Evolutionary conservation across 2,888 invertebrate species (phyloP), one percentile per base, ranked within the genome.

Genomic region (Lypha dubia): DNA sequence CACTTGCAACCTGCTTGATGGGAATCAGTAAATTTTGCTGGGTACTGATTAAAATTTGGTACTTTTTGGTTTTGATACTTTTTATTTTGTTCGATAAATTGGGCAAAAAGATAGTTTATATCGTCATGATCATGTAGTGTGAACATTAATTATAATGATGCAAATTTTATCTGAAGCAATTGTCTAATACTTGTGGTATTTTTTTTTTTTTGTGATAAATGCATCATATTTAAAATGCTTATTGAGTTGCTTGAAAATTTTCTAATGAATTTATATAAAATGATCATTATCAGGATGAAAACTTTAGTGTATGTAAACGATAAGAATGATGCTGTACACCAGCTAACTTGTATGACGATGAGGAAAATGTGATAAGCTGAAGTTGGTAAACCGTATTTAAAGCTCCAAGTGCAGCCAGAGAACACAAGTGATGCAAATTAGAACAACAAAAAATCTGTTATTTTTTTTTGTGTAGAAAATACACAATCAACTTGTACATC

Each of bases 401-500:
- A 20, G 46, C 38, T 60, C 11, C 49, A 70, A 53, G 32, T 41
- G 22, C 51, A 53, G 51, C 41, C 15, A 13, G 20, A 15, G 41
- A 51, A 32, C 17, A 53, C 20, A 3, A 17, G 20, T 22, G 11
- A 4, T 17, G 1, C 13, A 38, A 38, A 46, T n/a, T 49, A 38
- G n/a, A 35, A 28, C 17, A 28, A 35, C 9, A 51, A 51, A 51
- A 60, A 67, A 67, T 68, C 17, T 58, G 35, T 32, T 58, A 32
- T 56, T 71, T 6, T 53, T 15, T 22, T 20, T n/a, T n/a, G n/a
- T 20, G 62, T 53, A 41, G 17, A 38, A 22, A 74, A 60, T 73
- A 62, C 35, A 71, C 60, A 80, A 76, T 80, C 67, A 80, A 62
- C 44, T 83, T 62, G 46, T 74, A 63, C 41, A 70, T 79, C 51